phyloP scores from a whole-genome alignment of 2,888 invertebrate species.

The Chalcosyrphus nemorum region DNA sequence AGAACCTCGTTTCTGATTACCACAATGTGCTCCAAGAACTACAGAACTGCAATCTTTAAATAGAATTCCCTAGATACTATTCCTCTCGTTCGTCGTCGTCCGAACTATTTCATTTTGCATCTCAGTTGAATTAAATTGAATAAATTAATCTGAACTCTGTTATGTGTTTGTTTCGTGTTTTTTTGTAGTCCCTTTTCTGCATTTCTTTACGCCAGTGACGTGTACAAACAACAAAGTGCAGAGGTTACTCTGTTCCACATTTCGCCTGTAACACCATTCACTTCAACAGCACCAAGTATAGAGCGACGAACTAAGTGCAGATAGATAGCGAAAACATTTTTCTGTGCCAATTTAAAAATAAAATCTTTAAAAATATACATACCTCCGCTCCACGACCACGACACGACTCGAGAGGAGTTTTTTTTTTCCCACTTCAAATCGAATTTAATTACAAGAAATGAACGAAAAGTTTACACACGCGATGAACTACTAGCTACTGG shows the following conservation, averaged over 20 bases:
- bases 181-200: neutral
- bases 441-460: conserved; percentile 51
- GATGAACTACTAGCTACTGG: conserved; percentile 1
- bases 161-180: neutral
- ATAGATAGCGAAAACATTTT: conserved; percentile 42
- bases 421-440: conserved; percentile 39
- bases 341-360: conserved; percentile 57
- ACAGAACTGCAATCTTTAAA: conserved; percentile 42
- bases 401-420: conserved; percentile 1
- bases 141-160: conserved; percentile 53
- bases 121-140: conserved; percentile 35
- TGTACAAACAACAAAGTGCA: conserved; percentile 38
- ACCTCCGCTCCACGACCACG: neutral
- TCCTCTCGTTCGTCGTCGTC: neutral
- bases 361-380: conserved; percentile 28
- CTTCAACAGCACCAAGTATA: neutral
- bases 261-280: conserved; percentile 19
- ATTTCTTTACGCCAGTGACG: conserved; percentile 22
- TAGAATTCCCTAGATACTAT: conserved; percentile 41
- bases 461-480: conserved; percentile 37
- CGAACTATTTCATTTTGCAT: conserved; percentile 16
- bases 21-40: no score
- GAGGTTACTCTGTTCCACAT: conserved; percentile 49
- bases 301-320: neutral
- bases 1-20: conserved; percentile 23